These are phyloP conservation scores for Podargus strigoides DNA, from an alignment of 2,797 vertebrate genomes.

Conservation along the genomic window DNA sequence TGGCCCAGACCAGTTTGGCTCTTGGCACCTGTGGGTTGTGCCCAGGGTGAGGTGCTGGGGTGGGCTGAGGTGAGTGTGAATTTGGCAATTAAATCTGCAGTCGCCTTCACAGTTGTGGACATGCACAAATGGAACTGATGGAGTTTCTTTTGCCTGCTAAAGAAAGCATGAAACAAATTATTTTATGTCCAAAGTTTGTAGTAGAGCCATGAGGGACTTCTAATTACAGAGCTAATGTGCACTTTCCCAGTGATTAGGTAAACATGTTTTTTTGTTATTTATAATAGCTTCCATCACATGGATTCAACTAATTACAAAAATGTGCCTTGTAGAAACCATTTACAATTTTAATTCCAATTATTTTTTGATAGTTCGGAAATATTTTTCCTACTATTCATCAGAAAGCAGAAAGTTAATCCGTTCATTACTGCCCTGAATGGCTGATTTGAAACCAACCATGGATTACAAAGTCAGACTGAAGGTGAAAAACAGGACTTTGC, in stretches of 20 bases:
- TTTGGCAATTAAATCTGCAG: not conserved
- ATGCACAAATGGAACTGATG: not conserved
- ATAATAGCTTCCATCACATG: constrained; percentile 37
- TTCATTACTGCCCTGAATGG: constrained; percentile 31
- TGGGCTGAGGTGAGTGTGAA: not conserved
- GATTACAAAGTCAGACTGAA: constrained; percentile 43
- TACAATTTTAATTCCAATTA: constrained; percentile 65
- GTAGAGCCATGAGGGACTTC: constrained; percentile 36
- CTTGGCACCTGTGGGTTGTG: rapidly evolving
- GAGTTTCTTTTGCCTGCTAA: constrained; percentile 4
- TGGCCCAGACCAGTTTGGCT: not conserved
- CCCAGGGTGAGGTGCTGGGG: not conserved
- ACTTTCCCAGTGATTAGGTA: constrained; percentile 57
- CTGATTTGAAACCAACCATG: constrained; percentile 6
- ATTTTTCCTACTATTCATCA: constrained; percentile 30
- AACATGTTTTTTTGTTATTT: constrained; percentile 64
- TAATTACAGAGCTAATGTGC: constrained; percentile 61
- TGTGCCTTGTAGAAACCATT: constrained; percentile 48
- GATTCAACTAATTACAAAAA: constrained; percentile 60
- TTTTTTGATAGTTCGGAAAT: constrained; percentile 57
- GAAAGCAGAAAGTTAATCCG: constrained; percentile 51
- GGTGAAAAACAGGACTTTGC: constrained; percentile 1
- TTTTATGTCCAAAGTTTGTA: constrained; percentile 38
- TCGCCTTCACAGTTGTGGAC: not conserved
- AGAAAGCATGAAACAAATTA: constrained; percentile 36